Percentiles rank a stretch among this genome's conserved stretches.
Conservation (phyloP, 2,888 invertebrate species). For the Platycheirus rosarum region DNA sequence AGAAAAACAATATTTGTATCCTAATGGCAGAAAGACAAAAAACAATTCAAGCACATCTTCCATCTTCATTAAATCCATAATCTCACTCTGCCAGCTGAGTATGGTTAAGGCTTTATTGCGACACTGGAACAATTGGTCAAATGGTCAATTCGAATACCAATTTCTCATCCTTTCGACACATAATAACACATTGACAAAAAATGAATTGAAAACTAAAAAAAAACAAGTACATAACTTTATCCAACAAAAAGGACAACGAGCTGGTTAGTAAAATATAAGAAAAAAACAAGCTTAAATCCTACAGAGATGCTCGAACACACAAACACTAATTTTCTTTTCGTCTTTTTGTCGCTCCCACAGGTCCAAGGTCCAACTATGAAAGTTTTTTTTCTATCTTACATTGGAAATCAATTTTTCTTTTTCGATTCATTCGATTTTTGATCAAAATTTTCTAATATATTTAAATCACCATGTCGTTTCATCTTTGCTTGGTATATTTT, state of each 20-base stretch:
- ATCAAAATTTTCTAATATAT: slow-evolving; percentile 30
- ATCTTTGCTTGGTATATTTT: too few relatives aligned
- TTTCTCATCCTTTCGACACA: slow-evolving; percentile 55
- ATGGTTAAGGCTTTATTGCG: too few relatives aligned
- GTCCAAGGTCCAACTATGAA: slow-evolving; percentile 22
- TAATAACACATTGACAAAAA: slow-evolving; percentile 26
- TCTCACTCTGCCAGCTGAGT: too few relatives aligned
- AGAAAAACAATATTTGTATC: too few relatives aligned
- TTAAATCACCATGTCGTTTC: too few relatives aligned
- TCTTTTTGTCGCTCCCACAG: slow-evolving; percentile 33
- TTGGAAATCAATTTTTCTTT: slow-evolving; percentile 36
- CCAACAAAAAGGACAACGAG: slow-evolving; percentile 25
- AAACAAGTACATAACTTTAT: slow-evolving; percentile 10
- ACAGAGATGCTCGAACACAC: slow-evolving; percentile 24
- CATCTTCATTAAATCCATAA: too few relatives aligned
- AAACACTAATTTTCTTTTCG: slow-evolving; percentile 40
- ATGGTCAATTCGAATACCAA: slow-evolving; percentile 61
- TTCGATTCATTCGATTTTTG: slow-evolving; percentile 55
- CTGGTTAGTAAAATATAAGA: not conserved
- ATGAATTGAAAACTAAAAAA: slow-evolving; percentile 13
- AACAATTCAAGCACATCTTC: too few relatives aligned
- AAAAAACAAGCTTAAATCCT: too few relatives aligned
- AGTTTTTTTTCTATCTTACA: slow-evolving; percentile 34
- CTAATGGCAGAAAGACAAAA: too few relatives aligned
- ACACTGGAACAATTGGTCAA: too few relatives aligned